phyloP scores from a whole-genome alignment of 2,888 invertebrate species.

The Drosophila rellima region DNA sequence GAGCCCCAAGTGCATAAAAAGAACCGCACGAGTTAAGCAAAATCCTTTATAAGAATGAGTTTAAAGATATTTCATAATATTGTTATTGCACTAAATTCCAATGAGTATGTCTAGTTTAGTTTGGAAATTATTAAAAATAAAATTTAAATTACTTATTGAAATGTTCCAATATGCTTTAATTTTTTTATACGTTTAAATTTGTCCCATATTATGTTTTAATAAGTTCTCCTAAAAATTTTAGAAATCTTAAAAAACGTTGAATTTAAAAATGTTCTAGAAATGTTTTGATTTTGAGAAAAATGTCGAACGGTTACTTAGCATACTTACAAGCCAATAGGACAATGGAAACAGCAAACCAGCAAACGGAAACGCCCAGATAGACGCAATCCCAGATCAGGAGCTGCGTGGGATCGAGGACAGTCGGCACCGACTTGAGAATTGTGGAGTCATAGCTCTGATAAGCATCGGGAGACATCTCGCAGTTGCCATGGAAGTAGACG shows the following conservation, averaged over 20 bases:
- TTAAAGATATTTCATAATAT: neutral
- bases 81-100: neutral
- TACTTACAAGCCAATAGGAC: constrained; percentile 82
- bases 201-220: neutral
- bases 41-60: neutral
- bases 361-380: constrained; percentile 80
- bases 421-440: constrained; percentile 54
- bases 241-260: neutral
- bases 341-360: constrained; percentile 83
- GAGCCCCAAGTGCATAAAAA: constrained; percentile 3
- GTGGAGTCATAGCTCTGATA: constrained; percentile 64
- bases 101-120: neutral
- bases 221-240: neutral
- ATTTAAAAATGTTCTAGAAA: neutral
- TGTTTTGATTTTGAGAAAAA: neutral
- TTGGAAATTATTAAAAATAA: neutral
- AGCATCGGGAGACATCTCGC: constrained; percentile 57
- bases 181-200: too few relatives aligned
- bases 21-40: neutral
- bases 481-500: constrained; percentile 83
- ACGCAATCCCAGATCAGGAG: constrained; percentile 83
- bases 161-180: too few relatives aligned
- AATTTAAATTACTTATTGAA: too few relatives aligned
- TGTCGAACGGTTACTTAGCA: neutral
- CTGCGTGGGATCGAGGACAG: constrained; percentile 75